These are phyloP conservation scores for Arrhamphus sclerolepis DNA, from an alignment of 2,797 vertebrate genomes.

Conservation along the genomic window DNA sequence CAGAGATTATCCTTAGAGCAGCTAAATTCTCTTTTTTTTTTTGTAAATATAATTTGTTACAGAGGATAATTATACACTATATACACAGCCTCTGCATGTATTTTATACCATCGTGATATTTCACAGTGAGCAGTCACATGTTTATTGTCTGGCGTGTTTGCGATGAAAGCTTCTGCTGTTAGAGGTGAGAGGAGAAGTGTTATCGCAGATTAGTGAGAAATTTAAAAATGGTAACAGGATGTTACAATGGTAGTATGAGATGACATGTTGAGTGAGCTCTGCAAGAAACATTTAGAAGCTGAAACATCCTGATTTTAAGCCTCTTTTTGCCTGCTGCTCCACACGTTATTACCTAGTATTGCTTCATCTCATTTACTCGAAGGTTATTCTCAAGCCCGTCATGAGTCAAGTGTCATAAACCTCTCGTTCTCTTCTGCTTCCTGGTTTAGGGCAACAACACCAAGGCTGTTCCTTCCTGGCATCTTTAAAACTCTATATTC, in stretches of 20 bases:
- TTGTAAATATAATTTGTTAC: constrained; percentile 27
- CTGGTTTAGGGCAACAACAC: not conserved
- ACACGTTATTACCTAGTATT: not conserved
- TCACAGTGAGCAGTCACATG: constrained; percentile 52
- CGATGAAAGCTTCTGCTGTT: constrained; percentile 5
- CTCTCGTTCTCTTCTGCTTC: not conserved
- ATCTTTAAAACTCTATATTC: not conserved
- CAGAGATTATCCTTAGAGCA: not conserved
- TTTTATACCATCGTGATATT: constrained; percentile 8
- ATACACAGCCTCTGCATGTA: constrained; percentile 18
- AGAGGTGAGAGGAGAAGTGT: not conserved
- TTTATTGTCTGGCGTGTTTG: not conserved
- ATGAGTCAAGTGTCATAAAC: not conserved
- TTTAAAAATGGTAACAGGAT: constrained; percentile 13
- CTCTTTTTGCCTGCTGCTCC: not conserved
- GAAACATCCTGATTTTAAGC: not conserved
- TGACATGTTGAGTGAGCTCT: too few species aligned
- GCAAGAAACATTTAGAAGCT: not conserved
- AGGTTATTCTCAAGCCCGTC: too few species aligned
- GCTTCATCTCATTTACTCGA: not conserved
- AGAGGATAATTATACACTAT: constrained; percentile 18
- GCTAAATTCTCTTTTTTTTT: constrained; percentile 10
- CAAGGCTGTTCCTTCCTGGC: not conserved
- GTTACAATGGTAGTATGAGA: not conserved
- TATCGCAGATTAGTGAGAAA: not conserved